Evolutionary conservation across 2,888 invertebrate species (phyloP), one percentile per base, ranked within the genome.

Genomic region (Melieria crassipennis): DNA sequence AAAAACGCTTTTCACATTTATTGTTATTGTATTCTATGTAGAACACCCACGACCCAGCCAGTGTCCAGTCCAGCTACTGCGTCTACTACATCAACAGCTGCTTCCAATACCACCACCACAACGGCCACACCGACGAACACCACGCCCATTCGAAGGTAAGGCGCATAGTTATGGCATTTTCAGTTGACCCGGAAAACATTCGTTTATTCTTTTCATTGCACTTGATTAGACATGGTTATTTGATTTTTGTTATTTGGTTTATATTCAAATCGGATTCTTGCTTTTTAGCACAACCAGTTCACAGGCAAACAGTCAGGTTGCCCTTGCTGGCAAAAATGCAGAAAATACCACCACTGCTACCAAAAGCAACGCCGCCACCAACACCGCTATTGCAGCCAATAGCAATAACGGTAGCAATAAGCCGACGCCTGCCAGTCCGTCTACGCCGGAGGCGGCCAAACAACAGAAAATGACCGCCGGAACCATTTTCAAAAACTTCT

Each of bases 401-500:
- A 76, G 73, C 57, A 79, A 71, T 70, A 77, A 74, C 72, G 75
- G 73, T 69, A 76, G 69, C 73, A 75, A 76, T 75, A 78, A 78
- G 73, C 65, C 46, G 50, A 72, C 65, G 75, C 68, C 75, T 75
- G 75, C 72, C 78, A n/a, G 45, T 62, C 45, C 62, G 48, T 73
- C 77, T 50, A 62, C 77, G 65, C 77, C 87, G 76, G 84, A 87
- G 77, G 87, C 89, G 46, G 75, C 74, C 70, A 73, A 79, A 58
- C 91, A 91, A 81, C 91, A 91, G 81, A 93, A 94, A 88, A 91
- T 94, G 85, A 94, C 95, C 82, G 92, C 94, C 72, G 93, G 93
- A 86, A 93, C 93, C 90, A 94, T 96, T 89, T 95, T 96, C 92
- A 96, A 96, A 91, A 96, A 95, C 90, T 95, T 96, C 90, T 96